Base-by-base conservation (phyloP, 2,888 invertebrate species). In the Cataglyphis livida region DNA sequence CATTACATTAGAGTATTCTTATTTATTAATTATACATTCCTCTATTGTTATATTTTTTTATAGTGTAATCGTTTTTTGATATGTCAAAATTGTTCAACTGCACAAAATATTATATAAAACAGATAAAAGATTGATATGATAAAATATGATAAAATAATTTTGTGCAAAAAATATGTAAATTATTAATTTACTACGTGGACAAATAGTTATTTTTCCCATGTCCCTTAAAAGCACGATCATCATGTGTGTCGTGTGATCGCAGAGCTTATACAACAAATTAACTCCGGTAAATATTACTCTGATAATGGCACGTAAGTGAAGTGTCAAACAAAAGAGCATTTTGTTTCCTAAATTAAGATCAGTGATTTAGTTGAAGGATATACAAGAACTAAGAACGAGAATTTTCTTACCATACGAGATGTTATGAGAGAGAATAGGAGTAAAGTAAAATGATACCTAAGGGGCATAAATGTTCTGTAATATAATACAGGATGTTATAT, bases 341-440 rank as follows among this genome's bases (percentile, higher is more conserved):
- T 41, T 78, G 78, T 74, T 83, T 70, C 25, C 64, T 75, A 75
- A 87, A 83, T 87, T 87, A 88, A 66, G 79, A 64, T 5, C 41
- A 74, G 76, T 54, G 78, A 79, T 78, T 76, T 81, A 44, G 66
- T 48, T 10, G 73, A 78, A 66, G 70, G 74, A 81, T 88, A 66
- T 71, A 81, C 38, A 74, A 81, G 68, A 61, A 78, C 70, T 81
- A 81, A 66, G 41, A 15, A 44, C 25, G 15, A 74, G 21, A 74
- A 61, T 38, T 68, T 51, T 57, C 64, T 71, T 35, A 21, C 70
- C 32, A 62, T 48, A 73, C 57, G 38, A 57, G 48, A 21, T 32
- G 59, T 41, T 75, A 48, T 64, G 51, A 66, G 41, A 32, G 51
- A 66, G 32, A 32, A 65, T 38, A 54, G n/a, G 54, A 57, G 65